Percentiles rank a stretch among this genome's conserved stretches.
These are phyloP conservation scores for Drosophila emarginata DNA, from an alignment of 2,888 invertebrate genomes.

Conservation along the genomic window DNA sequence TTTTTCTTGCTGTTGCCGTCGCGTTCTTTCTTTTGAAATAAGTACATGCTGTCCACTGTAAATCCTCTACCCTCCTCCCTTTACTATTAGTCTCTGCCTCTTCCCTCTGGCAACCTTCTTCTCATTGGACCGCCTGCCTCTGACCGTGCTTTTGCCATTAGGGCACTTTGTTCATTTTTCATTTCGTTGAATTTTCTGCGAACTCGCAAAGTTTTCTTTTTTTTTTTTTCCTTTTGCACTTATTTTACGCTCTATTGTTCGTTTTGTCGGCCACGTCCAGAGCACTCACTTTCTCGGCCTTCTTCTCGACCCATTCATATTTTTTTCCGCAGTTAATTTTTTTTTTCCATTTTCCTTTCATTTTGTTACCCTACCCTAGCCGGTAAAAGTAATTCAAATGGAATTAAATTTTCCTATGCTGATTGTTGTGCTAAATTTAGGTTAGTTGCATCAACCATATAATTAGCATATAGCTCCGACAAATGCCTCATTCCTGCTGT, in stretches of 20 bases:
- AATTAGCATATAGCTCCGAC: conserved; percentile 47
- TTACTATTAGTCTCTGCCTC: background rate
- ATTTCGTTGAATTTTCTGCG: conserved; percentile 75
- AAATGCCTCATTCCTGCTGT: conserved; percentile 58
- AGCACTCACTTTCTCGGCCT: conserved; percentile 62
- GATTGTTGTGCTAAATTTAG: conserved; percentile 26
- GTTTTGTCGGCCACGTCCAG: conserved; percentile 70
- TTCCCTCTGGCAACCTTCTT: background rate
- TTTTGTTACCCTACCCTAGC: conserved; percentile 29
- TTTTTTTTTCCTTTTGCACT: conserved; percentile 67
- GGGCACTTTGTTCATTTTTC: conserved; percentile 79
- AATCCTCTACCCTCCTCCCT: background rate
- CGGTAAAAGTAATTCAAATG: conserved; percentile 74
- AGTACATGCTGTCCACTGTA: conserved; percentile 68
- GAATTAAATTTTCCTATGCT: conserved; percentile 72
- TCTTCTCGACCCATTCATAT: conserved; percentile 67
- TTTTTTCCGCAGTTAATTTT: too few relatives aligned
- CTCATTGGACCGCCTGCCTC: background rate
- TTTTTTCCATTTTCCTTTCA: conserved; percentile 32
- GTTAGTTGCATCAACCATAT: conserved; percentile 42
- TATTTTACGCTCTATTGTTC: conserved; percentile 81
- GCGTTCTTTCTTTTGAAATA: conserved; percentile 47
- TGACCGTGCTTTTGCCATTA: conserved; percentile 59
- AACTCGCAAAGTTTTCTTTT: conserved; percentile 64
- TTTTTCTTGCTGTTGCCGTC: conserved; percentile 11